Base-by-base conservation (phyloP, 2,113 vertebrate species). In the Colaptes auratus region DNA sequence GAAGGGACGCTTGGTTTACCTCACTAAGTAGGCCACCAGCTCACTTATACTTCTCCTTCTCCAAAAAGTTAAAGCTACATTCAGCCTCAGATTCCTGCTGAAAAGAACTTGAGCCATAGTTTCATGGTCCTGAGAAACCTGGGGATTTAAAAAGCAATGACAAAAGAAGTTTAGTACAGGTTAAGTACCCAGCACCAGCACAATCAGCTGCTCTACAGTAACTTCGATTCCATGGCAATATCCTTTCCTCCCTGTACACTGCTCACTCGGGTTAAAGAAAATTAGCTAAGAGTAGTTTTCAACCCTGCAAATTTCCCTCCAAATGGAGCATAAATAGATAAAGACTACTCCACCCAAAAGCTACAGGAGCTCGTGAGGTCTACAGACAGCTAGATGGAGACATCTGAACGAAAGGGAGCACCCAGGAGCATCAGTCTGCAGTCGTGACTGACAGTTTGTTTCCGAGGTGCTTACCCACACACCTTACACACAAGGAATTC, bases 61-160 rank as follows among this genome's bases (percentile, higher is more conserved):
- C 99, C 99, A 99, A 86, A 99, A 97, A 9, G 98, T 99, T 96
- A 98, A 98, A 96, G 98, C 99, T 95, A 99, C 98, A 31, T 98
- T 99, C 73, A 99, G 95, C 89, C 98, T 98, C 87, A 99, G 98
- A 94, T 98, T 98, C 96, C 99, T 98, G 97, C 98, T 99, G 97
- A 98, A 99, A 50, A 99, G 98, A 91, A 99, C 98, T 70, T 98
- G 98, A 66, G 97, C 97, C 98, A 99, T 98, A 74, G 98, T 98
- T 93, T 97, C 98, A 87, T 99, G 99, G 95, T 99, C 99, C 97
- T 96, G 98, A 91, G 98, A 97, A 93, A 99, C 98, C 99, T 99
- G 94, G 21, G 6, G 12, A 25, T 85, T 92, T 95, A 55, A 17
- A 17, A 12, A 86, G 92, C 42, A 86, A 91, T 9, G 11, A 67